Evolutionary conservation across 2,888 invertebrate genomes (phyloP).

Genomic region (Oxystoma pomonae): DNA sequence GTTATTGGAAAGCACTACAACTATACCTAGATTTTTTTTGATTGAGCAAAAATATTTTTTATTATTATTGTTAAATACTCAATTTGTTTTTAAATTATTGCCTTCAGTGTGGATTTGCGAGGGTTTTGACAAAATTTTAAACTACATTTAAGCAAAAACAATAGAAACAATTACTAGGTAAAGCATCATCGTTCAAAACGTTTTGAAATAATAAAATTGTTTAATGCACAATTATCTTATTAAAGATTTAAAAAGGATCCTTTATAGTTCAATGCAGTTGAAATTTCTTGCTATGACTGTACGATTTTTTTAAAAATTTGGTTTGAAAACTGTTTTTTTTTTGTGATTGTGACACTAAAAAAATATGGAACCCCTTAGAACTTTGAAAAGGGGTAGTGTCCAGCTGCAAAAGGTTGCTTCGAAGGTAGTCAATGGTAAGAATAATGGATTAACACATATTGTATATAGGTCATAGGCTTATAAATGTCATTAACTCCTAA

Average conservation of each 20-base stretch:
- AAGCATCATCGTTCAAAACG: too few species aligned
- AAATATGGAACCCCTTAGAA: constrained; percentile 27
- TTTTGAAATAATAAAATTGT: neutral
- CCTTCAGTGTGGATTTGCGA: too few species aligned
- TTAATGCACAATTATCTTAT: neutral
- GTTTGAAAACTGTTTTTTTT: neutral
- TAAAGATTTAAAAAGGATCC: neutral
- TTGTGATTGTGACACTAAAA: neutral
- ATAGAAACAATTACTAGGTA: too few species aligned
- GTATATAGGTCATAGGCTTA: too few species aligned
- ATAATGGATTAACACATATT: neutral
- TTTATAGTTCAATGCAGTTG: neutral
- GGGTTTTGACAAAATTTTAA: too few species aligned
- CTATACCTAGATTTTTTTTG: too few species aligned
- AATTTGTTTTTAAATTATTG: too few species aligned
- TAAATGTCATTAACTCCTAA: too few species aligned
- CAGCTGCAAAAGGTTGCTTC: constrained; percentile 51
- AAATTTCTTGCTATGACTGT: neutral
- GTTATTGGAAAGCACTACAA: too few species aligned
- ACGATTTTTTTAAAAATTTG: neutral
- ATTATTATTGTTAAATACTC: too few species aligned
- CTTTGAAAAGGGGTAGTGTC: constrained; percentile 51
- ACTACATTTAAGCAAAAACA: too few species aligned
- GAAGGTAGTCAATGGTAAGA: constrained; percentile 53
- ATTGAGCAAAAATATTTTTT: too few species aligned